Evolutionary conservation across 2,113 vertebrate species (phyloP), one percentile per base, ranked within the genome.

Genomic region (Cairina moschata): DNA sequence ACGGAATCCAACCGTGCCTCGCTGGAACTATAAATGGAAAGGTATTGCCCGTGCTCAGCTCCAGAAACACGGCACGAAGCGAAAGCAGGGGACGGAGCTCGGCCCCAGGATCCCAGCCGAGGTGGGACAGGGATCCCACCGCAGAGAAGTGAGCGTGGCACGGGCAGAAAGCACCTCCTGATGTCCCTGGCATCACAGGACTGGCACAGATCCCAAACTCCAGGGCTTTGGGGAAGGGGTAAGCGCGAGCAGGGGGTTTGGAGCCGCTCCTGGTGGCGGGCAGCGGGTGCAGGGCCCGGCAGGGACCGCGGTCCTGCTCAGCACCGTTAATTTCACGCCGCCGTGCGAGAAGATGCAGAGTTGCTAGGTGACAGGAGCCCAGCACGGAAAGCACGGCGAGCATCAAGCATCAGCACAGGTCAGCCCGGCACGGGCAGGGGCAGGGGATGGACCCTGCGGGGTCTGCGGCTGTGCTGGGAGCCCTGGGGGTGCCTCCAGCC

Each of bases 1-100:
- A 76, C 50, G 76, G 89, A 95, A 96, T 84, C 95, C 91, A 91
- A 93, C 89, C 92, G 58, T 38, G 74, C 86, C 92, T 83, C 50
- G 59, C 84, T 95, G 78, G 76, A 94, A 77, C 91, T 97, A 97
- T 96, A 96, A 96, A 97, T 89, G 88, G 95, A 93, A 96, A 91
- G 95, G 81, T 96, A 93, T 91, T 92, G 95, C 83, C 95, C 96
- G 71, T 74, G 87, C 87, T 95, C 86, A 91, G 81, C 89, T 92
- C 67, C 83, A 88, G 90, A 96, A 96, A 96, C 95, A 96, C 15
- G 2, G 2, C 65, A 68, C 26, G n/a, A 90, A 71, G 94, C 0
- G 36, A 92, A 95, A 94, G 91, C 88, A 91, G 67, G 86, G 67
- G 74, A 76, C 74, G 74, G 60, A 91, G 44, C 72, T 82, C 93